These are phyloP conservation scores for Hyperopisus bebe DNA, from an alignment of 2,113 vertebrate genomes.

Conservation along the genomic window DNA sequence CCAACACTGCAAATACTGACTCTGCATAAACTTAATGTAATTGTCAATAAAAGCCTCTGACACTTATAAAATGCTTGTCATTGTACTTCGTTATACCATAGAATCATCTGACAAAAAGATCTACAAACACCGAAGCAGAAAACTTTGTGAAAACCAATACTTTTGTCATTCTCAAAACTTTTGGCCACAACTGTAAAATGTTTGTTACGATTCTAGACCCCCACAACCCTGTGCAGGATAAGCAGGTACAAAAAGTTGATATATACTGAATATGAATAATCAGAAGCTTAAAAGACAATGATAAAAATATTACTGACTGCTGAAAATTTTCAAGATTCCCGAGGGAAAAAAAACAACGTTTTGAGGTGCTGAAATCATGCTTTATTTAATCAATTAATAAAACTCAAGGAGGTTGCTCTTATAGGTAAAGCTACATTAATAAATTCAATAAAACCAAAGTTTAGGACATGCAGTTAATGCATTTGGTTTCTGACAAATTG, in stretches of 20 bases:
- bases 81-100: too few species aligned
- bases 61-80: too few species aligned
- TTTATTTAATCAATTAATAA: slow-evolving; percentile 86
- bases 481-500: slow-evolving; percentile 57
- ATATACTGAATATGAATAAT: background rate
- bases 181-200: too few species aligned
- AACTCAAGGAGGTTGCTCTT: slow-evolving; percentile 84
- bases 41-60: too few species aligned
- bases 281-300: background rate
- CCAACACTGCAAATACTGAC: too few species aligned
- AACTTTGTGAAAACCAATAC: too few species aligned
- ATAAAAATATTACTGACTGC: background rate
- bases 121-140: too few species aligned
- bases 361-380: slow-evolving; percentile 93
- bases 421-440: slow-evolving; percentile 70
- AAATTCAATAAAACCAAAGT: slow-evolving; percentile 68
- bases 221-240: too few species aligned
- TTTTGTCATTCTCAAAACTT: too few species aligned
- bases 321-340: background rate
- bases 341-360: background rate
- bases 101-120: too few species aligned
- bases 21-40: too few species aligned
- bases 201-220: too few species aligned
- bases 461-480: slow-evolving; percentile 49
- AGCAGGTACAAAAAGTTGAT: background rate